Evolutionary conservation across 2,113 vertebrate genomes (phyloP).

Genomic region (Chloebia gouldiae): DNA sequence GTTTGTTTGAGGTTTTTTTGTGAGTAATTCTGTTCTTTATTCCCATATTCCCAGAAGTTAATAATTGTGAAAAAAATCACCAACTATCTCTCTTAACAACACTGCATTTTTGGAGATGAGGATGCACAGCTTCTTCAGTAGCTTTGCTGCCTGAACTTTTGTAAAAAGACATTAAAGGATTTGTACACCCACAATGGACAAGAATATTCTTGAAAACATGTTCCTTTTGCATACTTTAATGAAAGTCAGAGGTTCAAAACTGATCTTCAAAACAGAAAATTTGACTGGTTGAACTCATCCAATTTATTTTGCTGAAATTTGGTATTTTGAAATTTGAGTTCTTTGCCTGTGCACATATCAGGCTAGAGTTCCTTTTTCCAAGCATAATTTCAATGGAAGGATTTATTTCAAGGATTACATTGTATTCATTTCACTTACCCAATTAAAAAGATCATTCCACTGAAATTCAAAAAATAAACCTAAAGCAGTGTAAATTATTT

Average conservation of each 20-base stretch:
- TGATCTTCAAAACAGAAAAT: not conserved
- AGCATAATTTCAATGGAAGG: not conserved
- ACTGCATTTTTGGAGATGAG: not conserved
- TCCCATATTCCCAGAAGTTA: not conserved
- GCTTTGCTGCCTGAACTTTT: not conserved
- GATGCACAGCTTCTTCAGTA: not conserved
- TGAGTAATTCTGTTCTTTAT: not conserved
- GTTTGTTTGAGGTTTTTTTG: not conserved
- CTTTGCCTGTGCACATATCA: not conserved
- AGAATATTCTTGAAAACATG: not conserved
- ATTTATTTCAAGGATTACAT: slow-evolving; percentile 11
- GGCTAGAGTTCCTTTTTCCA: not conserved
- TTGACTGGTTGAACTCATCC: not conserved
- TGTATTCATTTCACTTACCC: not conserved
- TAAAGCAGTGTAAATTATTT: not conserved
- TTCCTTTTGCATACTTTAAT: not conserved
- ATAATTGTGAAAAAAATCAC: not conserved
- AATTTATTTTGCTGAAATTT: slow-evolving; percentile 16
- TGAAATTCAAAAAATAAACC: slow-evolving; percentile 29
- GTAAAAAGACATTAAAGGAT: not conserved
- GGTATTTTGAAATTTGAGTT: slow-evolving; percentile 6
- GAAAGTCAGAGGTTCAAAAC: not conserved
- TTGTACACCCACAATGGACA: not conserved
- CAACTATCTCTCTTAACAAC: not conserved
- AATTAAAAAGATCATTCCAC: not conserved